Evolutionary conservation across 2,888 invertebrate genomes (phyloP), one percentile per base, ranked within the genome.

Genomic region (Clistopyga incitator): DNA sequence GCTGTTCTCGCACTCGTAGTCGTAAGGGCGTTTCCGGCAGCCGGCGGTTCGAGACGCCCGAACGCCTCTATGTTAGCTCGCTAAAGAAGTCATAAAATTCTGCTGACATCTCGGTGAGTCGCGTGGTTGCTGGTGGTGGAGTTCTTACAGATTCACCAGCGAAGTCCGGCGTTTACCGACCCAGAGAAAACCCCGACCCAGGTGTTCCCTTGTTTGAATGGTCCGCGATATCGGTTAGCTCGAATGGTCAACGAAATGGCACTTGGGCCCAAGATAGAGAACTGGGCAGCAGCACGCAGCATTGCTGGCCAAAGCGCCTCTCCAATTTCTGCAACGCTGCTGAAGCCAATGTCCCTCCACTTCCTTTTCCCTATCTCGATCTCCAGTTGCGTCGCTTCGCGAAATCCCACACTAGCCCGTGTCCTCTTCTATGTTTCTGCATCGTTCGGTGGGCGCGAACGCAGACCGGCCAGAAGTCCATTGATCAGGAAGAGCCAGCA

Each of bases 21-120:
- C 61, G 78, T 81, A 71, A 80, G 78, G 81, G 72, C 76, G 72
- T 85, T 85, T 78, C 25, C 59, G 78, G 67, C 85, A 85, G 78
- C 84, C 75, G 85, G 85, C 74, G 81, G 78, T 71, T 29, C n/a
- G 47, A n/a, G n/a, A 38, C 65, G 15, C 74, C 78, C 34, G 56
- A 75, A 78, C 78, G 64, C 18, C 81, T 56, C 76, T 74, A 78
- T 56, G 78, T 79, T 79, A 84, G 70, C 75, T 80, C 54, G 80
- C 85, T 82, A 82, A 85, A 84, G 84, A 84, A 85, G 85, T 76
- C 84, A 82, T 85, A 82, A 86, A 86, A 84, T 85, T 86, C 77
- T 86, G 84, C 85, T 80, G 85, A 85, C 84, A 86, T 85, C 75
- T 83, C 76, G 83, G 82, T 78, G 79, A 83, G 81, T 80, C 78